These are phyloP conservation scores for Uria aalge DNA, from an alignment of 2,113 vertebrate genomes.

Conservation along the genomic window DNA sequence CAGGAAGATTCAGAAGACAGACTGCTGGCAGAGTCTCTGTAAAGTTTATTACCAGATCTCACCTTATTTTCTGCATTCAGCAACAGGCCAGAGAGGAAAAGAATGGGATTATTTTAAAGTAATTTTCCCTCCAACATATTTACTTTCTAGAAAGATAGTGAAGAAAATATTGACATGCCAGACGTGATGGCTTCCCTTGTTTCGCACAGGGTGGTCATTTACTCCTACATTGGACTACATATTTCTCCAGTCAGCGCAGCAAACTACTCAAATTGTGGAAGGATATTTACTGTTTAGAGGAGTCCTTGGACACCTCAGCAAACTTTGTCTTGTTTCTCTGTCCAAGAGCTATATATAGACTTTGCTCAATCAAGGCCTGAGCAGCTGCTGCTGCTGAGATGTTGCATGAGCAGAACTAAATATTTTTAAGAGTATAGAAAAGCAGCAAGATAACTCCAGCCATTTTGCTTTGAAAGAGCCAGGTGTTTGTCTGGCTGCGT, in stretches of 20 bases:
- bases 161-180: background rate
- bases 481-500: background rate
- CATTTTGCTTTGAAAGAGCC: background rate
- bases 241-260: background rate
- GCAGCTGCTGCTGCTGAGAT: background rate
- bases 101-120: background rate
- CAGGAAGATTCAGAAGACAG: background rate
- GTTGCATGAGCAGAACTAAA: background rate
- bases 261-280: background rate
- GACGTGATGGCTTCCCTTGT: background rate
- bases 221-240: background rate
- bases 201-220: background rate
- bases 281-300: background rate
- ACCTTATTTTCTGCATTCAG: background rate
- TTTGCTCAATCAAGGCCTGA: background rate
- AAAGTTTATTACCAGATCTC: background rate
- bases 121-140: background rate
- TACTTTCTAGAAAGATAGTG: background rate
- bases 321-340: background rate
- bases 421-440: background rate
- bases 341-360: background rate
- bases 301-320: constrained; percentile 8
- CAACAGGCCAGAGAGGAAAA: background rate
- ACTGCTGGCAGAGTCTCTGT: background rate
- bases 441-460: background rate